These are phyloP conservation scores for Ascidia mentula DNA, from an alignment of 23 tunicate genomes.

Conservation along the genomic window DNA sequence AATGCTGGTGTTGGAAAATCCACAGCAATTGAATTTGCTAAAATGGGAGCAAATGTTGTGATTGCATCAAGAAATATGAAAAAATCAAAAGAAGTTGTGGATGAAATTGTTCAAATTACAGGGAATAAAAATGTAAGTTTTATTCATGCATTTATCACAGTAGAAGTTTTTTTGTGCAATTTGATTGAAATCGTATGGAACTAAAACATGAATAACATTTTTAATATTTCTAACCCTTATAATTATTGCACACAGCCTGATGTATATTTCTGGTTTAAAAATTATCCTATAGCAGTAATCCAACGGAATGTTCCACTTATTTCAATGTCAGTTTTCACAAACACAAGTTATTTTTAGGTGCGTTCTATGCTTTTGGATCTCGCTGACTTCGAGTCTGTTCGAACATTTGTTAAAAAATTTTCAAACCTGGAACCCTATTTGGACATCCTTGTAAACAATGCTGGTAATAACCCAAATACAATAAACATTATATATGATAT, in stretches of 20 bases:
- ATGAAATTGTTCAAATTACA: slow-evolving; percentile 26
- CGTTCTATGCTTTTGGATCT: slow-evolving; percentile 27
- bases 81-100: slow-evolving; percentile 14
- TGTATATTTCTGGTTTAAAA: no score
- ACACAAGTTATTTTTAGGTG: slow-evolving; percentile 23
- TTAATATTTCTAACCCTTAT: no score
- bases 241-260: no score
- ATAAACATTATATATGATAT: background rate
- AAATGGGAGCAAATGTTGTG: slow-evolving; percentile 22
- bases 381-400: slow-evolving; percentile 19
- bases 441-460: slow-evolving; percentile 38
- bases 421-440: slow-evolving; percentile 9
- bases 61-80: slow-evolving; percentile 38
- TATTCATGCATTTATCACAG: no score
- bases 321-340: no score
- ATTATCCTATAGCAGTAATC: no score
- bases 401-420: slow-evolving; percentile 22
- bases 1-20: slow-evolving; percentile 39
- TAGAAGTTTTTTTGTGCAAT: no score
- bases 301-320: no score
- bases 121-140: slow-evolving; percentile 35
- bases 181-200: no score
- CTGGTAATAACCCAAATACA: slow-evolving; percentile 5
- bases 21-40: slow-evolving; percentile 44
- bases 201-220: no score